Base-by-base conservation (phyloP, 2,797 vertebrate species). In the Parauchenoglanis ngamensis region DNA sequence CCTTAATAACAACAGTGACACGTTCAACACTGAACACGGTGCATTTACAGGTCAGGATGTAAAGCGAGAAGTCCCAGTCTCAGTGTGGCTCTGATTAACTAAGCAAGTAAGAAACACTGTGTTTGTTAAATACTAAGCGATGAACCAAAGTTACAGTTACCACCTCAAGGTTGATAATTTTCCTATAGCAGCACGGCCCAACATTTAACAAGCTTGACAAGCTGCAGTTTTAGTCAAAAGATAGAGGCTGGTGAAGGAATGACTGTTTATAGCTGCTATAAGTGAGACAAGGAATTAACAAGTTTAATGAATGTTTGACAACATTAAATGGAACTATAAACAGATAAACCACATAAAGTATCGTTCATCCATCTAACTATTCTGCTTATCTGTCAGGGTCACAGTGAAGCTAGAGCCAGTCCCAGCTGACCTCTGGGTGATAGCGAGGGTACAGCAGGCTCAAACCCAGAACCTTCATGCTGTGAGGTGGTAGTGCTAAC, bases 1-100 rank as follows among this genome's bases (percentile, higher is more conserved):
- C 40, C 57, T 86, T 44, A 65, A 70, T 86, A 83, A 83, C 61
- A 83, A 1, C 40, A 49, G 59, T n/a, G 25, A 49, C 79, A 49
- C 4, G 4, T 81, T 81, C 57, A 63, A 61, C 57, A 61, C 21
- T 46, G 40, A 46, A 10, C 35, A 63, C 25, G 10, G 25, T 65
- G 40, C 7, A 82, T 23, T n/a, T 65, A 49, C 17, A 67, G 61
- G n/a, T 31, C 61, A 67, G 44, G 23, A 28, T 28, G 40, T 49
- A 65, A 82, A 63, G 57, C 25, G 21, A 1, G 10, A 59, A 28
- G 54, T 35, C 57, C 12, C 11, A 44, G 35, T 61, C 77, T 25
- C 31, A 40, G 31, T 63, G 57, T 8, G 40, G 15, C 59, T 65
- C 56, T 40, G 21, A 21, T 10, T 40, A 6, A 54, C 49, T 54